phyloP scores from a whole-genome alignment of 2,113 vertebrate species.

The Corvus cornix region DNA sequence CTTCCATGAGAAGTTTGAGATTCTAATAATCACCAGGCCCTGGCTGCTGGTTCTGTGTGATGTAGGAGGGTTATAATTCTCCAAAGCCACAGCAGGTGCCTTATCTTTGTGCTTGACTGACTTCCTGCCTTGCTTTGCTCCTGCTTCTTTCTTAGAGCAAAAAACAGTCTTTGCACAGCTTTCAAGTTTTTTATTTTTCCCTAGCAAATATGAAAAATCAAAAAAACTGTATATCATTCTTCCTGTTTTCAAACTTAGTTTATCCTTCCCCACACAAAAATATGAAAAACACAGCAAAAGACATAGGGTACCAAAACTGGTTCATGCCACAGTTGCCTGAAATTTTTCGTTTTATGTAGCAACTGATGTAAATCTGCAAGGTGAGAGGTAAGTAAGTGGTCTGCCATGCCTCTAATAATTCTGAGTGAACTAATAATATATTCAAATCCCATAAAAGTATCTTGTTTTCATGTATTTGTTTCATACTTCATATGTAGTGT shows the following conservation, averaged over 20 bases:
- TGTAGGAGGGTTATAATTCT: neutral
- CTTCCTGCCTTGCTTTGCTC: neutral
- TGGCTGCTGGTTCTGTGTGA: neutral
- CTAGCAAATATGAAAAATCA: neutral
- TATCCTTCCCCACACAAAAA: neutral
- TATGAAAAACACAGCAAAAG: neutral
- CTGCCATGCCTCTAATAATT: neutral
- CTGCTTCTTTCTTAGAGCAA: neutral
- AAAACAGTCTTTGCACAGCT: neutral
- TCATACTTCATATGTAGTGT: neutral
- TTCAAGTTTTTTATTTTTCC: neutral
- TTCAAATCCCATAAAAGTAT: neutral
- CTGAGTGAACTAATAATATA: neutral
- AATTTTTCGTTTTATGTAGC: neutral
- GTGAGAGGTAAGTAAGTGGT: neutral
- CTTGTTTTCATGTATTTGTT: neutral
- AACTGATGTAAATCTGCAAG: neutral
- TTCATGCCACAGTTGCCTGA: neutral
- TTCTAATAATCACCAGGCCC: neutral
- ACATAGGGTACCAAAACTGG: neutral
- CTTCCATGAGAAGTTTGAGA: neutral
- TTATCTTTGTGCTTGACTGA: neutral
- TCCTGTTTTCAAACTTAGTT: neutral
- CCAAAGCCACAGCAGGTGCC: neutral
- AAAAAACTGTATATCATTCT: neutral